Conservation (phyloP, 2,888 invertebrate genomes). For the Halictus ligatus region DNA sequence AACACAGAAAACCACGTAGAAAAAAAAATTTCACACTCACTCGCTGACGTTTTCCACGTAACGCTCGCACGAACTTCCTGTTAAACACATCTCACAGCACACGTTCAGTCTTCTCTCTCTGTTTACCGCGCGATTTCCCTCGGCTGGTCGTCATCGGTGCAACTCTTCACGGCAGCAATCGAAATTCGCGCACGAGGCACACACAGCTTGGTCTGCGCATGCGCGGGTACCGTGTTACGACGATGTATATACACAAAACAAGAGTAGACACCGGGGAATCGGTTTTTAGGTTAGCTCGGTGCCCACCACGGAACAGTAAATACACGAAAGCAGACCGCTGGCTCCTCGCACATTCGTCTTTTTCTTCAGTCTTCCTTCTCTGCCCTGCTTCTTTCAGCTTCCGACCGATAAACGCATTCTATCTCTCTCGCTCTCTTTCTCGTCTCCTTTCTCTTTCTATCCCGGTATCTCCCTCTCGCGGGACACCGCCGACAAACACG, state of each 20-base stretch:
- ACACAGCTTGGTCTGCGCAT: conserved; percentile 59
- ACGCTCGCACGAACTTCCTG: conserved; percentile 32
- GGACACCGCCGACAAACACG: conserved; percentile 58
- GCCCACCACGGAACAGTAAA: conserved; percentile 59
- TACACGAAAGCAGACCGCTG: conserved; percentile 47
- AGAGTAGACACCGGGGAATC: conserved; percentile 44
- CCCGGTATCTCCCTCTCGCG: conserved; percentile 41
- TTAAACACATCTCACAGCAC: conserved; percentile 59
- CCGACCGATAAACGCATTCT: conserved; percentile 1
- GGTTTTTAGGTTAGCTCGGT: conserved; percentile 69
- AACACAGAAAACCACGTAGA: conserved; percentile 28
- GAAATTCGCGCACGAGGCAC: conserved; percentile 69
- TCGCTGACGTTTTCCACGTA: conserved; percentile 33
- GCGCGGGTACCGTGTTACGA: conserved; percentile 57
- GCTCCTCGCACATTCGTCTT: conserved; percentile 36
- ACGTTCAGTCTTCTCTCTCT: conserved; percentile 32
- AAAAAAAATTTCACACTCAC: conserved; percentile 52
- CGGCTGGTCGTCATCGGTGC: conserved; percentile 18
- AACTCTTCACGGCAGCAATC: conserved; percentile 43
- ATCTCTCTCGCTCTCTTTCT: conserved; percentile 24
- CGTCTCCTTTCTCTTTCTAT: conserved; percentile 6
- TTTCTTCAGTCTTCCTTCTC: conserved; percentile 26
- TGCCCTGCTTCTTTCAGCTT: conserved; percentile 17
- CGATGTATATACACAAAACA: conserved; percentile 49
- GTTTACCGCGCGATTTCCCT: conserved; percentile 42